Base-by-base conservation (phyloP, 2,113 vertebrate genomes). In the Dipodomys stephensi region DNA sequence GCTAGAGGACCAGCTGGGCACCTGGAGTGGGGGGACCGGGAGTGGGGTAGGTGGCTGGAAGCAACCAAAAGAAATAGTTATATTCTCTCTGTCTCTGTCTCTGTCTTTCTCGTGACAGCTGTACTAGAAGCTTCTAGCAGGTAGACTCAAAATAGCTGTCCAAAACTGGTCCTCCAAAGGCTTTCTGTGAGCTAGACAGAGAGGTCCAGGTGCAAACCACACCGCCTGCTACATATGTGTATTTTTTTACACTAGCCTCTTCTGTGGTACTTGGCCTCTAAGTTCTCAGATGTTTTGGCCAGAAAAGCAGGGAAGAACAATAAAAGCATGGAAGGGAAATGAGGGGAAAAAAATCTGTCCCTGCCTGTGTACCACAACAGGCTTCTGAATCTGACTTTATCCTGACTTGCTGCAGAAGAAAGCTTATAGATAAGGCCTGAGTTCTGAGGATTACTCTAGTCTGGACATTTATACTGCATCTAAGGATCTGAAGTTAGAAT, bases 281-380 rank as follows among this genome's bases (percentile, higher is more conserved):
- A 60, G 53, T 10, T 44, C 62, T 85, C 68, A 19, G 60, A 72
- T 44, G 4, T 11, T 78, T 62, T 32, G 27, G 19, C 10, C 44
- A 39, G 10, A 65, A 44, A 27, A 46, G 4, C 20, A 68, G 3
- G 9, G 23, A 32, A 57, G 18, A 39, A 39, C 39, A 39, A 39
- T 39, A 65, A 44, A 27, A 46, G 4, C 20, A 68, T 2, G 9
- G 23, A 32, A 57, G 18, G 25, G 8, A 39, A 20, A 44, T 9
- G 22, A n/a, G 23, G 8, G 12, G 15, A 57, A 64, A 35, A 35
- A 64, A 35, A 7, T 13, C 22, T 15, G 3, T 6, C 28, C 4
- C 7, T 0, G 6, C 18, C 64, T 11, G 22, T 1, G 1, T 0
- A 6, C 35, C 28, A 3, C 25, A 49, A 9, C 11, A 22, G 13